Evolutionary conservation across 2,113 vertebrate genomes (phyloP).

Genomic region (Diadophis punctatus): DNA sequence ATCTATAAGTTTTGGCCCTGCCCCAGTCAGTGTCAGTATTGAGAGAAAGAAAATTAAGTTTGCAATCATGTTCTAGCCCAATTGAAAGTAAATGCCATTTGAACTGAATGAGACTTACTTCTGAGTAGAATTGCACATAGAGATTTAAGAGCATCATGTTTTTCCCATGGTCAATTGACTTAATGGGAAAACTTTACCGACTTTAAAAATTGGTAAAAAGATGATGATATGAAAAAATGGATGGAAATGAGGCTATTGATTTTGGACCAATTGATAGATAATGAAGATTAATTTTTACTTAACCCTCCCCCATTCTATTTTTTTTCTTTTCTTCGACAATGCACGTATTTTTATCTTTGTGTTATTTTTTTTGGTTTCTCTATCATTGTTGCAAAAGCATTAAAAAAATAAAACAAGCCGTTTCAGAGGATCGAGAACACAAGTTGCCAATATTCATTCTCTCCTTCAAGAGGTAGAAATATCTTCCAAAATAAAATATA

Average conservation of each 20-base stretch:
- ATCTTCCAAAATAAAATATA: background rate
- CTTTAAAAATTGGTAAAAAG: background rate
- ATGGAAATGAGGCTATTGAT: background rate
- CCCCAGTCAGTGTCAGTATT: background rate
- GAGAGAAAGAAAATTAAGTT: background rate
- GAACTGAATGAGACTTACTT: background rate
- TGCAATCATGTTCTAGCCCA: background rate
- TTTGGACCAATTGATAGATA: background rate
- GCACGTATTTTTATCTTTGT: background rate
- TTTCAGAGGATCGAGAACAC: background rate
- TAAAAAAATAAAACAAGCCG: background rate
- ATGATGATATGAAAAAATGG: background rate
- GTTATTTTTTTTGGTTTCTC: background rate
- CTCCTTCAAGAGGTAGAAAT: background rate
- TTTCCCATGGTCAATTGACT: background rate
- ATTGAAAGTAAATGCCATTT: background rate
- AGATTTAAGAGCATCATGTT: background rate
- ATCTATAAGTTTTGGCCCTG: background rate
- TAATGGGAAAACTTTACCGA: background rate
- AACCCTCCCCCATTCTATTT: background rate
- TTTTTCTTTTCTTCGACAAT: background rate
- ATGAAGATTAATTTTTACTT: background rate
- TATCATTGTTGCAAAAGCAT: background rate
- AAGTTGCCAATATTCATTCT: background rate
- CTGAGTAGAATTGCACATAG: background rate